Evolutionary conservation across 1,140 invertebrate species (phyloP).

Genomic region (Pogonognathellus flavescens): DNA sequence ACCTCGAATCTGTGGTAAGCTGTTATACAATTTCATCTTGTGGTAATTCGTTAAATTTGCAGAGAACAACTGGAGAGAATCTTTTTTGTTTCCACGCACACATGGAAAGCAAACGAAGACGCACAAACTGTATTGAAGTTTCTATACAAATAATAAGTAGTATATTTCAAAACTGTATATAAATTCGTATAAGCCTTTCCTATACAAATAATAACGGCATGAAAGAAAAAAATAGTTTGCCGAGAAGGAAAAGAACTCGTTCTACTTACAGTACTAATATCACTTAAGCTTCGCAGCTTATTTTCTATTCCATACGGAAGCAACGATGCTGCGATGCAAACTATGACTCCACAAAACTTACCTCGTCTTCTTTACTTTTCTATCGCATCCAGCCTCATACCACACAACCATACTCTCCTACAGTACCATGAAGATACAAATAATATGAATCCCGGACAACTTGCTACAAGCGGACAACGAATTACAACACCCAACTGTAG

Average conservation of each 20-base stretch:
- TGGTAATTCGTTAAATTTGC: background rate
- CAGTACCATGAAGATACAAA: no score
- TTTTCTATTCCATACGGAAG: slow-evolving; percentile 34
- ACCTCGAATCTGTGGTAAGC: background rate
- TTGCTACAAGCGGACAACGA: no score
- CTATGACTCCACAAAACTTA: background rate
- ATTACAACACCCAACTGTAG: no score
- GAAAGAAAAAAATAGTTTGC: slow-evolving; percentile 8
- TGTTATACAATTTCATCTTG: no score
- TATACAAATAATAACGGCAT: slow-evolving; percentile 9
- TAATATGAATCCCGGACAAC: no score
- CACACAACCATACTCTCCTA: no score
- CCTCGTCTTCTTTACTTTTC: slow-evolving; percentile 7
- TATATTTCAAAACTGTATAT: slow-evolving; percentile 11
- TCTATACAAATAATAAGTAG: background rate
- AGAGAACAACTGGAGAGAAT: background rate
- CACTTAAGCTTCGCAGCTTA: slow-evolving; percentile 41
- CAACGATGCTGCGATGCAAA: background rate
- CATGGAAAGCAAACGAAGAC: slow-evolving; percentile 6
- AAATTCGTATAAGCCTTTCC: slow-evolving; percentile 1
- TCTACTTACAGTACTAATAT: slow-evolving; percentile 36
- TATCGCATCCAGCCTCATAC: no score
- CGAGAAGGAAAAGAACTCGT: slow-evolving; percentile 1
- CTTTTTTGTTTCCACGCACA: slow-evolving; percentile 13
- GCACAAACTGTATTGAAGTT: slow-evolving; percentile 34